Percentiles rank a stretch among this genome's conserved stretches.
These are phyloP conservation scores for Calliphora vomitoria DNA, from an alignment of 2,888 invertebrate species.

Conservation along the genomic window DNA sequence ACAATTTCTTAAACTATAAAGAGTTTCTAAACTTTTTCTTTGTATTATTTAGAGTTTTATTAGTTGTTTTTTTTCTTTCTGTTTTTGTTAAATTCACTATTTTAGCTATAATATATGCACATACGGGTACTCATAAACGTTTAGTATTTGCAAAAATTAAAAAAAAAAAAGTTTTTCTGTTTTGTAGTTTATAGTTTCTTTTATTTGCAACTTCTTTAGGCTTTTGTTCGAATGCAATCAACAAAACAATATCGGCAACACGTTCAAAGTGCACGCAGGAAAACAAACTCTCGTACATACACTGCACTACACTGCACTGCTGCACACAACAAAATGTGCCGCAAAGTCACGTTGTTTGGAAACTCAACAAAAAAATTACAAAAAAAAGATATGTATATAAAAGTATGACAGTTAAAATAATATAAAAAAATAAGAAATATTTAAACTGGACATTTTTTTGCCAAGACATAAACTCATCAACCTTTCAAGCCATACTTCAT, in stretches of 20 bases:
- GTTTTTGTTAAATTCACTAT: slow-evolving; percentile 29
- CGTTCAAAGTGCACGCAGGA: slow-evolving; percentile 74
- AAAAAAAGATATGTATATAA: slow-evolving; percentile 29
- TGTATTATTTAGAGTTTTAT: not conserved
- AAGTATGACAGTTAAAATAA: slow-evolving; percentile 69
- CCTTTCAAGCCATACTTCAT: slow-evolving; percentile 55
- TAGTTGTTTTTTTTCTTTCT: not conserved
- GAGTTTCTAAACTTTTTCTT: slow-evolving; percentile 35
- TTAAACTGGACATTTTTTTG: slow-evolving; percentile 69
- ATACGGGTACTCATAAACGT: slow-evolving; percentile 55
- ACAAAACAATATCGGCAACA: slow-evolving; percentile 71
- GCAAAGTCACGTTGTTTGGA: slow-evolving; percentile 73
- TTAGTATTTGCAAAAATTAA: slow-evolving; percentile 39
- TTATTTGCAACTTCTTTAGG: slow-evolving; percentile 64
- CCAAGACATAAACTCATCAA: slow-evolving; percentile 70
- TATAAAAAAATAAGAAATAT: slow-evolving; percentile 42
- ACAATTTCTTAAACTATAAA: slow-evolving; percentile 1
- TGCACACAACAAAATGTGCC: slow-evolving; percentile 67
- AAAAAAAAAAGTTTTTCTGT: not conserved
- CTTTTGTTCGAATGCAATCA: slow-evolving; percentile 73
- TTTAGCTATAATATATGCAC: slow-evolving; percentile 57
- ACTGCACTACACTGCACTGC: slow-evolving; percentile 23
- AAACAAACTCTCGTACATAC: slow-evolving; percentile 50
- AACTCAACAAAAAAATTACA: slow-evolving; percentile 32
- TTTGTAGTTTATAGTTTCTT: slow-evolving; percentile 15